Conservation (phyloP, 1,140 invertebrate species). For the Phthorimaea operculella region DNA sequence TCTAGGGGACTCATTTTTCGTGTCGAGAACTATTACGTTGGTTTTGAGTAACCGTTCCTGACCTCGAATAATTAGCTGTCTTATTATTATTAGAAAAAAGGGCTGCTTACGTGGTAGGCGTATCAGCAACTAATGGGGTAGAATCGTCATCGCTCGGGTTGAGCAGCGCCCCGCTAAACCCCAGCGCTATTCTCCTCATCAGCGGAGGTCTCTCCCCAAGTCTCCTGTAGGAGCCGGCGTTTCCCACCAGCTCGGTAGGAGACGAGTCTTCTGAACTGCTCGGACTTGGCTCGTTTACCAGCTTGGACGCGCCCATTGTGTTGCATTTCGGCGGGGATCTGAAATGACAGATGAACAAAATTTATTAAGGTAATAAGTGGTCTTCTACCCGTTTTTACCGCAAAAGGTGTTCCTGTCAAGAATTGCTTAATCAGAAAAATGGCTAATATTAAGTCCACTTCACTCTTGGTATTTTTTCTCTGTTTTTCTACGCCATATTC, state of each 20-base stretch:
- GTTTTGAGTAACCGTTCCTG: too few species aligned
- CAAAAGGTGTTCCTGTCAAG: too few species aligned
- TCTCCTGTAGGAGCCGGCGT: conserved; percentile 76
- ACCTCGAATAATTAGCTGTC: too few species aligned
- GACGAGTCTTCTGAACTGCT: conserved; percentile 88
- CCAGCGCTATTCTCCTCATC: conserved; percentile 81
- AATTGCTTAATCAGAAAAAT: too few species aligned
- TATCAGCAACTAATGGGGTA: conserved; percentile 62
- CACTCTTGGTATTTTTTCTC: too few species aligned
- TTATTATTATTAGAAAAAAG: not conserved
- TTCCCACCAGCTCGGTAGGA: conserved; percentile 82
- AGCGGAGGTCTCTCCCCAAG: conserved; percentile 82
- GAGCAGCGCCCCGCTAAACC: conserved; percentile 69
- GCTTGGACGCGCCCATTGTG: conserved; percentile 42
- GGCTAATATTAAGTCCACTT: too few species aligned
- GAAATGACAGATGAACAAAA: conserved; percentile 11
- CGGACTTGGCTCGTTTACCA: conserved; percentile 69
- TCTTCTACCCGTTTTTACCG: too few species aligned
- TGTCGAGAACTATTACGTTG: too few species aligned
- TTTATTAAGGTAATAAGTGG: too few species aligned
- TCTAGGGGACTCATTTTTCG: too few species aligned
- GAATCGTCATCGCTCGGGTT: conserved; percentile 65
- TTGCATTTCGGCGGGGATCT: conserved; percentile 63
- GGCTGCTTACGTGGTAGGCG: conserved; percentile 60
- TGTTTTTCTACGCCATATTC: too few species aligned